Conservation (phyloP, 2,888 invertebrate species). For the Campoplex nolae region DNA sequence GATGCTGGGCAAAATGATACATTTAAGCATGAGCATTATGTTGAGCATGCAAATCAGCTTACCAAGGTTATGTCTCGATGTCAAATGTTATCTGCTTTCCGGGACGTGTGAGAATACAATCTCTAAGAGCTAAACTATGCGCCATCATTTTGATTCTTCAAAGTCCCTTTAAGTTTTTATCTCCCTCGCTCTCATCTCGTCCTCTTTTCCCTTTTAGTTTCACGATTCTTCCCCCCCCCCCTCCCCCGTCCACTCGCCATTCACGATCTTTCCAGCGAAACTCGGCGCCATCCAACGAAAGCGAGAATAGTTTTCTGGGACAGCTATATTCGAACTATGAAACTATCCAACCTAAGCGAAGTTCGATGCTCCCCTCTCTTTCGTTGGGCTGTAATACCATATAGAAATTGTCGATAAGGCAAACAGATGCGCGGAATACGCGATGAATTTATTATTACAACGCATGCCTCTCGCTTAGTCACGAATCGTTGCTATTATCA, state of each 20-base stretch:
- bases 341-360: conserved; percentile 37
- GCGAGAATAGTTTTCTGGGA: conserved; percentile 63
- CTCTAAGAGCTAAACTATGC: conserved; percentile 4
- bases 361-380: conserved; percentile 16
- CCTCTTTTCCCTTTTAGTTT: neutral
- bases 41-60: conserved; percentile 19
- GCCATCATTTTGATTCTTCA: conserved; percentile 10
- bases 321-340: conserved; percentile 59
- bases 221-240: neutral
- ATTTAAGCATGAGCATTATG: conserved; percentile 63
- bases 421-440: conserved; percentile 18
- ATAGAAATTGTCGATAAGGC: conserved; percentile 57
- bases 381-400: neutral
- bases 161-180: conserved; percentile 20
- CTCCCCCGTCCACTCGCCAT: neutral
- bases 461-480: conserved; percentile 3
- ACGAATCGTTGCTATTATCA: neutral
- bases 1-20: conserved; percentile 22
- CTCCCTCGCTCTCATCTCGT: conserved; percentile 2
- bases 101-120: conserved; percentile 52
- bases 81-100: conserved; percentile 75
- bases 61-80: conserved; percentile 54
- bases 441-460: conserved; percentile 43
- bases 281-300: conserved; percentile 8
- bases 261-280: conserved; percentile 25